Evolutionary conservation across 2,113 vertebrate species (phyloP).

Genomic region (Platycercus adscitus): DNA sequence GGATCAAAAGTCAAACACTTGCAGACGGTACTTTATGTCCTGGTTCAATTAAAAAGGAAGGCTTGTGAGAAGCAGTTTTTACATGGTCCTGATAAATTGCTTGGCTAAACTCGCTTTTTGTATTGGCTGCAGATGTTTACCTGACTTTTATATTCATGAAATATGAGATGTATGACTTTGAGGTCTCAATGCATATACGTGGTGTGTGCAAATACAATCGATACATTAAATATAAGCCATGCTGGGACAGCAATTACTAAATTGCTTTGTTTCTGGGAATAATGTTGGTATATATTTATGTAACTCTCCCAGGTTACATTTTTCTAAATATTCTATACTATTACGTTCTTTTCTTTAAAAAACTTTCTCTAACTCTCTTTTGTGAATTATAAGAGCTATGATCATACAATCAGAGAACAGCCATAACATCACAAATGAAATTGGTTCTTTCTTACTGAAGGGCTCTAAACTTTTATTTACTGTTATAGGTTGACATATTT

Average conservation of each 20-base stretch:
- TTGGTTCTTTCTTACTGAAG: neutral
- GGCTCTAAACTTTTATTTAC: neutral
- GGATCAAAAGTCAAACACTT: conserved; percentile 20
- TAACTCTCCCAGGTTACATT: neutral
- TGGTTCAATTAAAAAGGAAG: conserved; percentile 15
- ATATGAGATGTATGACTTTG: conserved; percentile 39
- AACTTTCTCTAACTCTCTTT: neutral
- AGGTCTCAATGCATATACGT: neutral
- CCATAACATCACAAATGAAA: neutral
- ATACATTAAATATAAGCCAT: neutral
- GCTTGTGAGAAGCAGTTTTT: conserved; percentile 20
- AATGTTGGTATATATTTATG: neutral
- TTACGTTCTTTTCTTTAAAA: neutral
- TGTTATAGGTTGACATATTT: neutral
- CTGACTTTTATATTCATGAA: conserved; percentile 9
- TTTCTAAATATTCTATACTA: neutral
- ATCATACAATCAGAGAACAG: neutral
- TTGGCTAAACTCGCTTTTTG: conserved; percentile 20
- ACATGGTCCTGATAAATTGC: neutral
- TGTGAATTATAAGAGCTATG: neutral
- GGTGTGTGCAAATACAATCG: conserved; percentile 20
- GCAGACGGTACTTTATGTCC: conserved; percentile 17
- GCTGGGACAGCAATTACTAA: neutral
- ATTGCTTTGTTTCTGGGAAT: neutral
- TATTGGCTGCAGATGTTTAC: conserved; percentile 25